Evolutionary conservation across 2,888 invertebrate species (phyloP).

Genomic region (Microplitis deprimator): DNA sequence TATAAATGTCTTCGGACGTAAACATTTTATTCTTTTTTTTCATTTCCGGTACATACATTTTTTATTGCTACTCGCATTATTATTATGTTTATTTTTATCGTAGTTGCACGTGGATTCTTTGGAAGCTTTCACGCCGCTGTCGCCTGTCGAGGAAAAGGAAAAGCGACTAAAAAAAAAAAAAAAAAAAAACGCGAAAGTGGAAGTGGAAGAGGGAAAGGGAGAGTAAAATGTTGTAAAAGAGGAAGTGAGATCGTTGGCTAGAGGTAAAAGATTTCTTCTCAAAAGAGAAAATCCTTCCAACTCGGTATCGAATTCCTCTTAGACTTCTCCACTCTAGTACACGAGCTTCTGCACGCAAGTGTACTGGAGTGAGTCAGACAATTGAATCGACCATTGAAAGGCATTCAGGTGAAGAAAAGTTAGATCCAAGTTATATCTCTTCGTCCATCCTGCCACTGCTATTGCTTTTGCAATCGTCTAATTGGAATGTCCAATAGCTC

Average conservation of each 20-base stretch:
- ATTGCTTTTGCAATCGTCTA: not conserved
- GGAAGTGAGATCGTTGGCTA: not conserved
- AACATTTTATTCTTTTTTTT: not conserved
- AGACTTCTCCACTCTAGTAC: not conserved
- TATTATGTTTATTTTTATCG: too few species aligned
- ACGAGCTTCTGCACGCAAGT: conserved; percentile 12
- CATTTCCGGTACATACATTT: not conserved
- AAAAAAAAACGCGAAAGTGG: too few species aligned
- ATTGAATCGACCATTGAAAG: conserved; percentile 32
- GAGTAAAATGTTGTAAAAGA: not conserved
- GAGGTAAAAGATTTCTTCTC: conserved; percentile 27
- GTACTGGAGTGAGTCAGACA: conserved; percentile 27
- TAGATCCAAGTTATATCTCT: conserved; percentile 45
- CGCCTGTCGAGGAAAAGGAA: conserved; percentile 14
- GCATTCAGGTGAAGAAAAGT: conserved; percentile 16
- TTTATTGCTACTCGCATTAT: not conserved
- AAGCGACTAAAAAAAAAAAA: not conserved
- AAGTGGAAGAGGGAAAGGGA: too few species aligned
- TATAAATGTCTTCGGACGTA: not conserved
- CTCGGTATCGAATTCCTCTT: conserved; percentile 30
- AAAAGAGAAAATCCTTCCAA: conserved; percentile 28
- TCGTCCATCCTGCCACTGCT: not conserved
- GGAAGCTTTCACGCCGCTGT: conserved; percentile 27
- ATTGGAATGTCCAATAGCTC: not conserved
- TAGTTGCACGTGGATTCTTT: conserved; percentile 15